phyloP scores from a whole-genome alignment of 2,888 invertebrate species.

The Troilus luridus region DNA sequence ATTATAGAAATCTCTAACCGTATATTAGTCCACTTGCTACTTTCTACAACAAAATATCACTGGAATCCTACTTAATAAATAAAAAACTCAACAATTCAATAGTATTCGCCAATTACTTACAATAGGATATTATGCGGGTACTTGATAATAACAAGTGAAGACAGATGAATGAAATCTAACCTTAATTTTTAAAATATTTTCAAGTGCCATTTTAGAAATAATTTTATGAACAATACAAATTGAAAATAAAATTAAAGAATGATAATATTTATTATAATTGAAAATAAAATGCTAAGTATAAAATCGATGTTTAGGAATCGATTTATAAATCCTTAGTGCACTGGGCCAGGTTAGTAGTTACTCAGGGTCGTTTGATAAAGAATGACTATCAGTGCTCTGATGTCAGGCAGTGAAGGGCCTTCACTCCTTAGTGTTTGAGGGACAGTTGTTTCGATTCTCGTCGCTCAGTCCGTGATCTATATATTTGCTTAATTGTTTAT shows the following conservation, averaged over 20 bases:
- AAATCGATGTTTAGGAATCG: not conserved
- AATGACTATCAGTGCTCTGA: slow-evolving; percentile 7
- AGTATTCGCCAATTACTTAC: not conserved
- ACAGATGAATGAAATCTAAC: not conserved
- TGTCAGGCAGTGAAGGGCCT: not conserved
- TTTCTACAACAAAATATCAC: too few species aligned
- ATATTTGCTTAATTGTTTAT: not conserved
- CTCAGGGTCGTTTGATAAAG: slow-evolving; percentile 29
- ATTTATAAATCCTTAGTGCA: not conserved
- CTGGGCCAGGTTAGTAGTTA: slow-evolving; percentile 1
- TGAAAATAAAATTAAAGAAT: not conserved
- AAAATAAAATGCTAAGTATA: not conserved
- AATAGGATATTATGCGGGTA: not conserved
- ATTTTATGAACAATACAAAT: not conserved
- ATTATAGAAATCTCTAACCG: too few species aligned
- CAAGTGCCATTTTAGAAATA: not conserved
- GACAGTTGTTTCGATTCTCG: not conserved
- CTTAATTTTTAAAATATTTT: not conserved
- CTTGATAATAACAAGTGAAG: not conserved
- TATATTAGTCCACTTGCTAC: too few species aligned
- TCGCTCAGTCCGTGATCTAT: not conserved
- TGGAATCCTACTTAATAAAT: too few species aligned
- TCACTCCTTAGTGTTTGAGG: not conserved
- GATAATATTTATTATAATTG: not conserved
- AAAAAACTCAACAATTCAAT: too few species aligned